Conservation (phyloP, 2,113 vertebrate genomes). For the Trachemys scripta region DNA sequence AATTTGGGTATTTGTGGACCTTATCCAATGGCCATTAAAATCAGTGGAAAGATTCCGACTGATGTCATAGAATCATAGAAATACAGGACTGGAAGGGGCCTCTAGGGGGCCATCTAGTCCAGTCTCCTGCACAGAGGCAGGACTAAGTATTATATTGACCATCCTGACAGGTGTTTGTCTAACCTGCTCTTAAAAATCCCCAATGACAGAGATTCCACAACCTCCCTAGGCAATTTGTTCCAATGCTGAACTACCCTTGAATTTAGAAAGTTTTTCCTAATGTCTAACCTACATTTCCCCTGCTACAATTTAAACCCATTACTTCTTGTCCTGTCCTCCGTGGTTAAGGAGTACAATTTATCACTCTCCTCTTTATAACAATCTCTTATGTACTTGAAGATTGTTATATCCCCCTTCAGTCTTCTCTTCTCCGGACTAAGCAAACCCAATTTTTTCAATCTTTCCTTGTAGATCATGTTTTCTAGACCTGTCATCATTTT, state of each 20-base stretch:
- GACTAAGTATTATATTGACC: neutral
- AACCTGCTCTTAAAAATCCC: neutral
- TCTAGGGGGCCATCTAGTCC: neutral
- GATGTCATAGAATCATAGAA: neutral
- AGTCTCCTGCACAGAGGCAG: neutral
- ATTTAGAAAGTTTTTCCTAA: neutral
- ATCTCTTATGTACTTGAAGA: neutral
- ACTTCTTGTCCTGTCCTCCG: neutral
- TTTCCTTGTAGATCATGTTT: neutral
- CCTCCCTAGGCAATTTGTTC: neutral
- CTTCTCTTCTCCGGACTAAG: neutral
- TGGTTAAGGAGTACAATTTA: neutral
- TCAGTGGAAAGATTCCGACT: neutral
- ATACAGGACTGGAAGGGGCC: neutral
- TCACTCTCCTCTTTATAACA: neutral
- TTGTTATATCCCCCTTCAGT: neutral
- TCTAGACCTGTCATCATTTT: neutral
- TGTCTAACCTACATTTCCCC: neutral
- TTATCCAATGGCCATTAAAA: neutral
- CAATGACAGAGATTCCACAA: neutral
- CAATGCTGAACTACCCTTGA: neutral
- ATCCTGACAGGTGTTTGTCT: neutral
- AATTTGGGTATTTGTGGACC: neutral
- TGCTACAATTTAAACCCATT: neutral
- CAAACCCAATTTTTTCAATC: neutral